phyloP scores from a whole-genome alignment of 2,113 vertebrate genomes.

The Dissostichus mawsoni region DNA sequence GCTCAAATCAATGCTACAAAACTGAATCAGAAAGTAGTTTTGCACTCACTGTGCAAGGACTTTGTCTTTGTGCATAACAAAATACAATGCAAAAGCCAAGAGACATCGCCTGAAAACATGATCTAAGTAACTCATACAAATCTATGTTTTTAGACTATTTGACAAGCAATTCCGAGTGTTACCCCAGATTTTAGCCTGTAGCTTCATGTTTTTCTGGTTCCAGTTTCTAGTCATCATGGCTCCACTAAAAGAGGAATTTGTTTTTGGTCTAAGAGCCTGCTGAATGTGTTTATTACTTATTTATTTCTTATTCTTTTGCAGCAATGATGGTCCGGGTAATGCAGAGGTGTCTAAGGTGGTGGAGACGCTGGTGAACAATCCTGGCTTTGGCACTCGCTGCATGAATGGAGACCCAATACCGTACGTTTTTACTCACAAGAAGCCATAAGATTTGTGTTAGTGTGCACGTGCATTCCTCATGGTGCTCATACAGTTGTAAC shows the following conservation, averaged over 20 bases:
- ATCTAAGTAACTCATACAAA: too few species aligned
- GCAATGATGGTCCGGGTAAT: slow-evolving; percentile 89
- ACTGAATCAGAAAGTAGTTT: too few species aligned
- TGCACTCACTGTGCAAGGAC: too few species aligned
- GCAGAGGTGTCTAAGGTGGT: slow-evolving; percentile 84
- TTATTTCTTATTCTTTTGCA: slow-evolving; percentile 66
- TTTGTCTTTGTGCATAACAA: too few species aligned
- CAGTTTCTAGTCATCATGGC: not conserved
- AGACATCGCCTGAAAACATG: too few species aligned
- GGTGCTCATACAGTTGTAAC: not conserved
- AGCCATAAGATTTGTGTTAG: not conserved
- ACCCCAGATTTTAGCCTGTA: too few species aligned
- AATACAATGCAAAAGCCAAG: too few species aligned
- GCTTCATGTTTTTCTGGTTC: not conserved
- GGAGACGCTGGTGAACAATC: slow-evolving; percentile 87
- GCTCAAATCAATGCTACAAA: slow-evolving; percentile 4
- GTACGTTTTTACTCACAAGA: slow-evolving; percentile 83
- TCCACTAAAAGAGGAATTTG: not conserved
- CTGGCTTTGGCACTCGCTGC: slow-evolving; percentile 96
- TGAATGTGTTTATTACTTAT: slow-evolving; percentile 12
- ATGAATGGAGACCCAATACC: slow-evolving; percentile 91
- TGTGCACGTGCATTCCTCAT: not conserved
- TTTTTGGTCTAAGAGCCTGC: not conserved
- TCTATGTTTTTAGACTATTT: too few species aligned
- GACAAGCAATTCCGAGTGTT: too few species aligned